Base-by-base conservation (phyloP, 2,113 vertebrate species). In the Oryzias curvinotus region DNA sequence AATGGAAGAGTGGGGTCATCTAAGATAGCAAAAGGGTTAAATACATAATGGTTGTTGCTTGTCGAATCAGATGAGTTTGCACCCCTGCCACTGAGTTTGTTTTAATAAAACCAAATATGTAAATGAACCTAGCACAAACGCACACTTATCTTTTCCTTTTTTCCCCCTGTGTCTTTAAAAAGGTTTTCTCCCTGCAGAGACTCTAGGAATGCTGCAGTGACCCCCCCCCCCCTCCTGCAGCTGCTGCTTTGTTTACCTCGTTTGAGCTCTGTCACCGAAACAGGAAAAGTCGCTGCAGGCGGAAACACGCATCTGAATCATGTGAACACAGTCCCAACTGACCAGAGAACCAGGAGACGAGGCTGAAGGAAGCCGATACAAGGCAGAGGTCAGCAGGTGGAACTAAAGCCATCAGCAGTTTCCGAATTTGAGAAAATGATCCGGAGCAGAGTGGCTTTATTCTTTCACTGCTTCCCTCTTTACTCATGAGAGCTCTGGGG, bases 331-430 rank as follows among this genome's bases (percentile, higher is more conserved):
- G 46, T 64, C 43, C 61, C 68, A n/a, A 14, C 57, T 56, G 56
- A 68, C 43, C 62, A 23, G 49, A 47, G 62, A 52, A 59, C 16
- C 52, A 55, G 43, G 50, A 80, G n/a, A 71, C 62, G 56, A 52
- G 52, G 51, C 47, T 25, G 17, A 17, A 60, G 51, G 48, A 55
- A 66, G 30, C 53, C 19, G 10, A 51, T 50, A 55, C 60, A 48
- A 52, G 59, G 48, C 57, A 52, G 45, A 73, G 55, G 76, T 63
- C 74, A 60, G 65, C 19, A 52, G 14, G 47, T 67, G 36, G 73
- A 65, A 57, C 66, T 59, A 23, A 73, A 74, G 52, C 43, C 61
- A 44, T 73, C 53, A 62, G 78, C 75, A n/a, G 76, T 71, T 71
- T 66, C 64, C 44, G 58, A 36, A 62, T 57, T 56, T 62, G 62